Evolutionary conservation across 2,888 invertebrate genomes (phyloP).

Genomic region (Cyaniris semiargus): DNA sequence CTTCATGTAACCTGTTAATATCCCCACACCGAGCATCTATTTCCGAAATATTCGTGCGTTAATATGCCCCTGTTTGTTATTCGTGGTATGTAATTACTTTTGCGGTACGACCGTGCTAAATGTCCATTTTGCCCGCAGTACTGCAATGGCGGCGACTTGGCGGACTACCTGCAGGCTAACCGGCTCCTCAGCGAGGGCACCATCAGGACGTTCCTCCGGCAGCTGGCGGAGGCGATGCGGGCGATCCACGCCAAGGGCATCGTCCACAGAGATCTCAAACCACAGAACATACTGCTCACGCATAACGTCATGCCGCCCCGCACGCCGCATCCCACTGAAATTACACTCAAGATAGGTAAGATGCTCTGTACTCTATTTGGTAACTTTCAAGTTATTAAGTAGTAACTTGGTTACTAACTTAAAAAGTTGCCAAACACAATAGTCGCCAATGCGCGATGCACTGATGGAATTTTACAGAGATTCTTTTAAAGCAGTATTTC

Average conservation of each 20-base stretch:
- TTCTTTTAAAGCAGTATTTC: neutral
- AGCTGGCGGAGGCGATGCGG: constrained; percentile 98
- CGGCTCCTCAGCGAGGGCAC: constrained; percentile 98
- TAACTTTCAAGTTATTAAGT: neutral
- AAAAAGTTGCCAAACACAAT: neutral
- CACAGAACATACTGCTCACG: constrained; percentile 98
- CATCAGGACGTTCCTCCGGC: constrained; percentile 95
- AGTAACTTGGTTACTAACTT: neutral
- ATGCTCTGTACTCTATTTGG: neutral
- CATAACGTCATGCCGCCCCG: constrained; percentile 83
- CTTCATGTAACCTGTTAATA: neutral
- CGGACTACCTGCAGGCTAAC: constrained; percentile 96
- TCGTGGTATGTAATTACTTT: neutral
- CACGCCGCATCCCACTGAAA: constrained; percentile 89
- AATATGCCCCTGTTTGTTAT: neutral
- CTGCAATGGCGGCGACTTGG: constrained; percentile 99
- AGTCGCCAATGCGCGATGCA: neutral
- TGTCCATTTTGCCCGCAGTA: constrained; percentile 80
- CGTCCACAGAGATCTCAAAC: constrained; percentile 99
- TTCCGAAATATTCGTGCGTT: constrained; percentile 6
- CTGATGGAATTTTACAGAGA: neutral
- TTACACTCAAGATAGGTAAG: constrained; percentile 93
- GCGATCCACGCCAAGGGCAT: constrained; percentile 98
- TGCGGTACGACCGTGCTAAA: neutral
- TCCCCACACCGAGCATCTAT: neutral